Conservation (phyloP, 2,113 vertebrate genomes). For the Lipophrys pholis region DNA sequence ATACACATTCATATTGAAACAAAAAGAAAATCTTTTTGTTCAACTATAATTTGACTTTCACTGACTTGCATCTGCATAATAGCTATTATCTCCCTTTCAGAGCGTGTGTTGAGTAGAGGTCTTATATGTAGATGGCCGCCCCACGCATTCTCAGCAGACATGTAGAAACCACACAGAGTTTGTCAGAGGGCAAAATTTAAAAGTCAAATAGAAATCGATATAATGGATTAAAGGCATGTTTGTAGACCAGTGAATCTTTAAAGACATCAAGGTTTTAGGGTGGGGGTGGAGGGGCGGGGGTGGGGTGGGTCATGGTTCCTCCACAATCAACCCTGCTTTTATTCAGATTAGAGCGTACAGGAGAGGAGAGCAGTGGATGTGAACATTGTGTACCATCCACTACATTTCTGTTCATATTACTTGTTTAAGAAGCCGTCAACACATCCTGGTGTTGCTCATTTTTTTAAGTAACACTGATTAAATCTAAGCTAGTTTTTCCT, state of each 20-base stretch:
- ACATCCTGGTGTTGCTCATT: background rate
- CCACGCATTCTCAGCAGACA: constrained; percentile 54
- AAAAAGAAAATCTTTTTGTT: background rate
- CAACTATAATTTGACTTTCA: constrained; percentile 14
- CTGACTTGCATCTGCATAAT: constrained; percentile 39
- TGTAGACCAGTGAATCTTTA: constrained; percentile 63
- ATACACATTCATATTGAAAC: background rate
- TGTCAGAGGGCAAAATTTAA: constrained; percentile 80
- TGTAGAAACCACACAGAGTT: constrained; percentile 50
- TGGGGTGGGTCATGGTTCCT: background rate
- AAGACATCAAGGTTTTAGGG: constrained; percentile 25
- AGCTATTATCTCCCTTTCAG: constrained; percentile 10
- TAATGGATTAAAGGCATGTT: constrained; percentile 70
- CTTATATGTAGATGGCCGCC: constrained; percentile 54
- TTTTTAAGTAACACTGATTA: background rate
- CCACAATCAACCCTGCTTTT: constrained; percentile 10
- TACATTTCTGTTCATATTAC: background rate
- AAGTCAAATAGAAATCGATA: constrained; percentile 82
- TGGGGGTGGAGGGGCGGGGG: background rate
- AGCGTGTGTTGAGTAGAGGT: constrained; percentile 19
- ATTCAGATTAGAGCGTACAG: background rate
- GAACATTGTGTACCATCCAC: background rate
- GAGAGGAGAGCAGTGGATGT: background rate
- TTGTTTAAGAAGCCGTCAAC: background rate
- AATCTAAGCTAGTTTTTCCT: background rate